These are phyloP conservation scores for Steromphala cineraria DNA, from an alignment of 2,888 invertebrate species.

Conservation along the genomic window DNA sequence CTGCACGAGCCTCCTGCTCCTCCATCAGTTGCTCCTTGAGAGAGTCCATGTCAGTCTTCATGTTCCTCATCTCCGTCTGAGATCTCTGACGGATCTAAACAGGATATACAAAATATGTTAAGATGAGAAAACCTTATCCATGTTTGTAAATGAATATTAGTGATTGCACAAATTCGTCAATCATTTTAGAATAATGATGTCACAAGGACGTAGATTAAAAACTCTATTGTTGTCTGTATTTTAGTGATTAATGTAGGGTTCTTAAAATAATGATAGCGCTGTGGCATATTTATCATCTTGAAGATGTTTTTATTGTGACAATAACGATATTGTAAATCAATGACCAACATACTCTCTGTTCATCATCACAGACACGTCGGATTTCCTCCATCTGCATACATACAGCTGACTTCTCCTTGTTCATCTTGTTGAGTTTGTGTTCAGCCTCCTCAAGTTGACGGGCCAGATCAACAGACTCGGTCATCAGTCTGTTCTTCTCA, in stretches of 20 bases:
- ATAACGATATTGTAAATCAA: too few relatives aligned
- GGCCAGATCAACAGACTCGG: constrained; percentile 96
- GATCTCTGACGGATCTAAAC: constrained; percentile 61
- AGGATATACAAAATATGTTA: not conserved
- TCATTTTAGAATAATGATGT: too few relatives aligned
- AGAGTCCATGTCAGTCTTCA: constrained; percentile 98
- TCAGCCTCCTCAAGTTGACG: constrained; percentile 99
- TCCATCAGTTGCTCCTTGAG: constrained; percentile 99
- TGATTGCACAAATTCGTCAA: too few relatives aligned
- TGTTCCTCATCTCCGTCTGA: constrained; percentile 92
- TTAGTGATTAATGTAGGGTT: too few relatives aligned
- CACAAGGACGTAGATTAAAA: too few relatives aligned
- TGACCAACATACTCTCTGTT: constrained; percentile 78
- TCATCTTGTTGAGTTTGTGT: constrained; percentile 94
- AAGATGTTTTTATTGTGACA: too few relatives aligned
- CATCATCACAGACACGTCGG: constrained; percentile 98
- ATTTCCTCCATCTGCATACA: constrained; percentile 98
- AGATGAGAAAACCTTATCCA: not conserved
- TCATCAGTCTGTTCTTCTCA: constrained; percentile 94
- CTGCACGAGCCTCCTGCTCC: constrained; percentile 98
- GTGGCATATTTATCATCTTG: too few relatives aligned
- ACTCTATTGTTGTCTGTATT: too few relatives aligned
- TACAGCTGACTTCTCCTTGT: constrained; percentile 92
- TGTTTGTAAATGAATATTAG: too few relatives aligned
- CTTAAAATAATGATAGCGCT: too few relatives aligned